Percentiles rank a stretch among this genome's conserved stretches.
Evolutionary conservation across 1,140 invertebrate genomes (phyloP).

Genomic region (Hyphantria cunea): DNA sequence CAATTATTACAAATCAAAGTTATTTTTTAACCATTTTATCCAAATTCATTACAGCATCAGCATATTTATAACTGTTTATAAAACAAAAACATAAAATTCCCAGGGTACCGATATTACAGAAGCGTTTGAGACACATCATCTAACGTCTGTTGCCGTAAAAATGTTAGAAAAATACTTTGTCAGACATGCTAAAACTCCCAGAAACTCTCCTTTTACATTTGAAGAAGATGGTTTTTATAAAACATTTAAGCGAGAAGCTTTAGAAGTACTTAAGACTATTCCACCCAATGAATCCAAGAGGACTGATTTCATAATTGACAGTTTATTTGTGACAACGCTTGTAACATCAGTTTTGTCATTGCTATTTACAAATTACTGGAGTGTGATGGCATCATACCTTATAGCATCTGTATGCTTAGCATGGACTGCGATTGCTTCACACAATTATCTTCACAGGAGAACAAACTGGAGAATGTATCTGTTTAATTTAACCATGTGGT

Average conservation of each 20-base stretch:
- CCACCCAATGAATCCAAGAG: conserved; percentile 46
- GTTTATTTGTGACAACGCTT: conserved; percentile 51
- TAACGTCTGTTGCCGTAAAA: conserved; percentile 78
- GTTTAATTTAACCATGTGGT: conserved; percentile 87
- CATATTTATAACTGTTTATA: no score
- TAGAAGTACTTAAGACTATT: conserved; percentile 77
- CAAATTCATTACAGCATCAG: no score
- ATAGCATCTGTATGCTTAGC: conserved; percentile 77
- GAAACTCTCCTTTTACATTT: conserved; percentile 87
- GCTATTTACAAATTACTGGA: conserved; percentile 52
- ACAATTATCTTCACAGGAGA: conserved; percentile 92
- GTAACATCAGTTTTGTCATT: conserved; percentile 50
- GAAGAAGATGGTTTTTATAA: conserved; percentile 87
- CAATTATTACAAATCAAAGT: no score
- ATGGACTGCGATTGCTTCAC: conserved; percentile 84
- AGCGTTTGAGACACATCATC: conserved; percentile 86
- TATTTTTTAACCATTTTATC: no score
- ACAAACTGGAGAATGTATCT: conserved; percentile 92
- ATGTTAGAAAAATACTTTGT: conserved; percentile 85
- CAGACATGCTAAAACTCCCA: conserved; percentile 78
- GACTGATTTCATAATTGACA: conserved; percentile 55
- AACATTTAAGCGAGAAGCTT: conserved; percentile 84
- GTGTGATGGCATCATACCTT: conserved; percentile 49
- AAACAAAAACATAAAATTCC: conserved; percentile 11
- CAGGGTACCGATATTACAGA: conserved; percentile 90